Conservation (phyloP, 2,888 invertebrate genomes). For the Lasioglossum zephyrum region DNA sequence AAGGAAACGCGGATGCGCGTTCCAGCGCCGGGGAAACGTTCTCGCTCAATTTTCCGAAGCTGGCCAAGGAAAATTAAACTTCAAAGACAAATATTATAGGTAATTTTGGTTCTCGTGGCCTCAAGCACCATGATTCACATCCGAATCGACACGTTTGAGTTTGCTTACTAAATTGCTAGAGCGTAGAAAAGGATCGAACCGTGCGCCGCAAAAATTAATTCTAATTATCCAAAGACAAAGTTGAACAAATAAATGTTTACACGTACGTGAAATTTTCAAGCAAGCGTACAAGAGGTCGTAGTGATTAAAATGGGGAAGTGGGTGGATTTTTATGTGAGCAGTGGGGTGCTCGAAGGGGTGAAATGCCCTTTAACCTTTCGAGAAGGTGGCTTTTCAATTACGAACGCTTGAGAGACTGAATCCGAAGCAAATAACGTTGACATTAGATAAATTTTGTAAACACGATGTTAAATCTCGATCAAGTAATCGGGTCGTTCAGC, state of each 20-base stretch:
- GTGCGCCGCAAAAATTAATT: too few relatives aligned
- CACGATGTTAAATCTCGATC: background rate
- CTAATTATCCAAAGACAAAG: too few relatives aligned
- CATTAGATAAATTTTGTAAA: background rate
- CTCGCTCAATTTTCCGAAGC: background rate
- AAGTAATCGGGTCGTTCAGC: background rate
- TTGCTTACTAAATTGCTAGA: too few relatives aligned
- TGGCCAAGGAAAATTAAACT: background rate
- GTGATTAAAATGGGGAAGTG: background rate
- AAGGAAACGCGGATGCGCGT: slow-evolving; percentile 20
- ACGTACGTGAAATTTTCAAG: background rate
- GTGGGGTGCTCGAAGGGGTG: background rate
- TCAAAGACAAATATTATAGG: background rate
- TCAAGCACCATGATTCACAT: too few relatives aligned
- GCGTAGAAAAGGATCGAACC: too few relatives aligned
- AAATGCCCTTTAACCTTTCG: background rate
- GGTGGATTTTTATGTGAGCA: background rate
- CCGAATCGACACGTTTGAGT: too few relatives aligned
- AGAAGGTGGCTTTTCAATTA: background rate
- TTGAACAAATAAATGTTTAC: background rate
- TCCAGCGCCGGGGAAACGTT: background rate
- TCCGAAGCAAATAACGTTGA: background rate
- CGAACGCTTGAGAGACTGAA: background rate
- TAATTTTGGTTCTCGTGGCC: too few relatives aligned
- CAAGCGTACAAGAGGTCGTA: background rate